A percentile compares a stretch with the other conserved stretches of the same genome.
phyloP scores from a whole-genome alignment of 2,113 vertebrate species.

The Dipodomys ordii region DNA sequence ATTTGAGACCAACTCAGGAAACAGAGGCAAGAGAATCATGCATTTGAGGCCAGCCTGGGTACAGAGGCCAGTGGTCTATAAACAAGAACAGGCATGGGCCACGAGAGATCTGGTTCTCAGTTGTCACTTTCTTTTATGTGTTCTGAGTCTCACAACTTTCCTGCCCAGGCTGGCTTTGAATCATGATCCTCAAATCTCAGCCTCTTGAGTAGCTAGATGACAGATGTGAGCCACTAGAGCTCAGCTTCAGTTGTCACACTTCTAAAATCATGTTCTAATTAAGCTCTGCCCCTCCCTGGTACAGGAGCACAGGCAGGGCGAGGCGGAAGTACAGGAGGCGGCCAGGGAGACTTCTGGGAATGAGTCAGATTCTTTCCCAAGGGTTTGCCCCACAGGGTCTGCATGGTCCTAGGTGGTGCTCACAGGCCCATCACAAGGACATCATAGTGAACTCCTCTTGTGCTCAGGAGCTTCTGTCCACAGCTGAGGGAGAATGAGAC shows the following conservation, averaged over 20 bases:
- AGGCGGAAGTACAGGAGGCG: not conserved
- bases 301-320: no score
- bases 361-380: not conserved
- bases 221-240: no score
- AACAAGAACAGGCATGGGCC: not conserved
- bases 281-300: not conserved
- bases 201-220: no score
- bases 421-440: no score
- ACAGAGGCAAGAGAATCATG: no score
- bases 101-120: not conserved
- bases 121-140: no score
- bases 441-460: rapidly evolving
- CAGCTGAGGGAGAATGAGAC: not conserved
- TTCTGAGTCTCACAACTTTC: no score
- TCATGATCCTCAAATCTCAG: no score
- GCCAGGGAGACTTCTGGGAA: not conserved
- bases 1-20: no score
- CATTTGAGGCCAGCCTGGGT: no score
- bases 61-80: not conserved
- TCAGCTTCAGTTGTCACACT: no score
- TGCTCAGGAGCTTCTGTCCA: rapidly evolving
- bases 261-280: not conserved
- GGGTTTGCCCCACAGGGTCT: rapidly evolving
- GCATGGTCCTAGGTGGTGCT: rapidly evolving
- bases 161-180: no score